phyloP scores from a whole-genome alignment of 2,888 invertebrate species.

The Aelia acuminata region DNA sequence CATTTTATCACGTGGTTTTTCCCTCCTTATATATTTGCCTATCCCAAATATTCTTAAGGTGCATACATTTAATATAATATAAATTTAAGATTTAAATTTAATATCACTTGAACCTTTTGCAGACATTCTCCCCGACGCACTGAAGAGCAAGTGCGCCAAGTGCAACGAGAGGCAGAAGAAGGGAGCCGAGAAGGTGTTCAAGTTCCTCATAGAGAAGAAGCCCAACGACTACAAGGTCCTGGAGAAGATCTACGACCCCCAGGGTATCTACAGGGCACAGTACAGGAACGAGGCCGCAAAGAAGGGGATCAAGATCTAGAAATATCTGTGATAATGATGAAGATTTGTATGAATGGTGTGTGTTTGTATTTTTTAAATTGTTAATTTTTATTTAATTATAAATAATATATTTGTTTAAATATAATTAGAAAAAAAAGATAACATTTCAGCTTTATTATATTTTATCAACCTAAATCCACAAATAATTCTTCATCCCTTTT shows the following conservation, averaged over 20 bases:
- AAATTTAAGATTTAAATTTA: too few relatives aligned
- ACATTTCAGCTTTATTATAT: too few relatives aligned
- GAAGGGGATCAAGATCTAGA: constrained; percentile 33
- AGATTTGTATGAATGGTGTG: not conserved
- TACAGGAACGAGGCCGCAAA: constrained; percentile 17
- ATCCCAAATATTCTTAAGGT: too few relatives aligned
- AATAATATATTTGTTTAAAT: not conserved
- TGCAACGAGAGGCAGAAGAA: constrained; percentile 78
- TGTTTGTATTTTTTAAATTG: not conserved
- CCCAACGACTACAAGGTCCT: constrained; percentile 77
- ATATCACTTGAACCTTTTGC: constrained; percentile 61
- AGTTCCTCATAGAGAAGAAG: constrained; percentile 78
- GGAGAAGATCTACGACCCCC: constrained; percentile 79
- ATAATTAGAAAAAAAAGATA: too few relatives aligned
- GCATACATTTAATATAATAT: too few relatives aligned
- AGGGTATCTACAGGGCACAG: constrained; percentile 73
- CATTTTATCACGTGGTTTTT: too few relatives aligned
- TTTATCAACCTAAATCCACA: too few relatives aligned
- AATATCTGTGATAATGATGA: constrained; percentile 16
- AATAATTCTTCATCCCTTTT: too few relatives aligned
- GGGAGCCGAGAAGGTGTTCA: constrained; percentile 77
- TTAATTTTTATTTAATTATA: constrained; percentile 18
- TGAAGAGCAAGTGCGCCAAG: constrained; percentile 77
- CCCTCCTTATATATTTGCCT: too few relatives aligned
- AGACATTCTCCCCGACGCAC: constrained; percentile 80